Base-by-base conservation (phyloP, 2,797 vertebrate species). In the Lepus oiostolus region DNA sequence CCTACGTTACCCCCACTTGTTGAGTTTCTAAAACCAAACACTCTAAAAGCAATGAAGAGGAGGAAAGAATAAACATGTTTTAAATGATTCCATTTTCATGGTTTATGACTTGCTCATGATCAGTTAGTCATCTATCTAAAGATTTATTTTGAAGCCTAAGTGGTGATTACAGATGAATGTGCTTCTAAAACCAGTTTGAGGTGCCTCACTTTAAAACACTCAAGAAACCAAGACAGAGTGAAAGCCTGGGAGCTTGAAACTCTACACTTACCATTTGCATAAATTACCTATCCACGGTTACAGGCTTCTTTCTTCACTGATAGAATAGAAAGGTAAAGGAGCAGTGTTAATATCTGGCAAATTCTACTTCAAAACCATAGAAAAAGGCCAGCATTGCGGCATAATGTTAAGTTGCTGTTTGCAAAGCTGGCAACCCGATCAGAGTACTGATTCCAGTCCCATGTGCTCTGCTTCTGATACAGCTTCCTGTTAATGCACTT, bases 111-210 rank as follows among this genome's bases (percentile, higher is more conserved):
- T 96, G 85, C 77, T 68, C 52, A 1, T 60, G 90, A 91, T 95
- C 54, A 85, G 72, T 91, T 76, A 90, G 76, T 77, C 63, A 5
- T 95, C 76, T 60, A 79, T 74, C 76, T 95, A 30, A 92, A 93
- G 86, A 94, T 94, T 93, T 76, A 88, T 94, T 88, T 90, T 77
- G 67, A 90, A 93, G 79, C 32, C 75, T 95, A 88, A 93, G 82
- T 94, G 70, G 83, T 85, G 80, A 92, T 94, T 93, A 87, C 62
- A 91, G 82, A 83, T 89, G 71, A 93, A 80, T 19, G n/a, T 6
- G 60, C 60, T 93, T 94, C 85, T 50, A 28, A 96, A 88, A 65
- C 62, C 68, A 82, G 67, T 82, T 70, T 86, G 58, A 91, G 87
- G 68, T 42, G 35, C 47, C 50, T 88, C 83, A 63, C 88, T 95